phyloP scores from a whole-genome alignment of 2,797 vertebrate species.

The Fundulus diaphanus region DNA sequence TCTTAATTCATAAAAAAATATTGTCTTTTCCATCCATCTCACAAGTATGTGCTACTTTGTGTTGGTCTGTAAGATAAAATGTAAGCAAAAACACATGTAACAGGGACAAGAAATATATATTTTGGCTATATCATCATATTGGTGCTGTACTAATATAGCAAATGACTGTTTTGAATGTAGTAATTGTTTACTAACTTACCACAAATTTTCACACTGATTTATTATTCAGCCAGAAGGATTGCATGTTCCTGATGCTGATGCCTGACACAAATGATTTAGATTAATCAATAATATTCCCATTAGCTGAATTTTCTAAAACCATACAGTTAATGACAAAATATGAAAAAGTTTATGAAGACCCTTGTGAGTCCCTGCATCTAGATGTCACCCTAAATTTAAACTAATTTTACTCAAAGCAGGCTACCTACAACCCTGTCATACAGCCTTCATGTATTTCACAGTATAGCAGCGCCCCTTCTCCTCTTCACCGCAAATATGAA shows the following conservation, averaged over 20 bases:
- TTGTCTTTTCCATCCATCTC: too few relatives aligned
- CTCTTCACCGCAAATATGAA: constrained; percentile 58
- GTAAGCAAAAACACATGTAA: neutral
- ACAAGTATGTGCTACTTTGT: neutral
- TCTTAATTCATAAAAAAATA: neutral
- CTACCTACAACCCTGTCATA: constrained; percentile 61
- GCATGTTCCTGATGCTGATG: neutral
- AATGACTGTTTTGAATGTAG: neutral
- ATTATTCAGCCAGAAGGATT: neutral
- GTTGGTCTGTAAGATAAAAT: neutral
- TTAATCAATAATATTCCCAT: neutral
- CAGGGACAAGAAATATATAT: neutral
- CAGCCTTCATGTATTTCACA: constrained; percentile 65
- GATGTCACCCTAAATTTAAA: constrained; percentile 63
- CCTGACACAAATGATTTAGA: neutral
- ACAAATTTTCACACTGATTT: neutral
- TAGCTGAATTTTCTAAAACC: neutral
- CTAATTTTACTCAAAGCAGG: constrained; percentile 66
- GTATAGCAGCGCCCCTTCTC: constrained; percentile 41
- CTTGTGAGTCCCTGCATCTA: constrained; percentile 16
- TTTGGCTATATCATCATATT: neutral
- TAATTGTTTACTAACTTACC: neutral
- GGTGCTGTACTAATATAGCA: neutral
- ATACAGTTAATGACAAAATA: neutral
- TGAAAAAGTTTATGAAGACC: neutral